phyloP scores from a whole-genome alignment of 2,888 invertebrate species.

The Drosophila ezoana region DNA sequence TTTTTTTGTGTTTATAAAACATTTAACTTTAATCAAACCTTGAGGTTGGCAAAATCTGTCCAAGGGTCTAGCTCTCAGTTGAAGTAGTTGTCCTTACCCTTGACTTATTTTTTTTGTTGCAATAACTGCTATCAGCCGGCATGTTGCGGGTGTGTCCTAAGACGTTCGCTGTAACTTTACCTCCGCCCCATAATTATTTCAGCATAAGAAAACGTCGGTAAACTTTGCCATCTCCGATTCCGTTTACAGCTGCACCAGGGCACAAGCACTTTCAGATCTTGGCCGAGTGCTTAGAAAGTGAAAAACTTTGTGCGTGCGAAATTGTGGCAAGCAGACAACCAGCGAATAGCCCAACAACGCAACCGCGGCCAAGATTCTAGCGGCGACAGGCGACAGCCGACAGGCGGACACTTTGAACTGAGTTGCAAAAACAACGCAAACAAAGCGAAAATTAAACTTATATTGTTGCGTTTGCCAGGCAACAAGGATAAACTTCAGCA shows the following conservation, averaged over 20 bases:
- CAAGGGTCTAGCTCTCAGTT: constrained; percentile 15
- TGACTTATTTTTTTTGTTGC: constrained; percentile 9
- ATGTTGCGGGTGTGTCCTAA: constrained; percentile 45
- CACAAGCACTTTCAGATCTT: constrained; percentile 27
- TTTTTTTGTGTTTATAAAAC: no score
- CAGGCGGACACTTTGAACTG: constrained; percentile 56
- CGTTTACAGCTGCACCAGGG: constrained; percentile 62
- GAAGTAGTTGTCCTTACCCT: constrained; percentile 8
- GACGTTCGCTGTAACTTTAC: constrained; percentile 12
- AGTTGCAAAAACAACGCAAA: constrained; percentile 45
- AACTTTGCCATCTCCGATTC: constrained; percentile 62
- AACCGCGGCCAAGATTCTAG: constrained; percentile 49
- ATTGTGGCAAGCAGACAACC: constrained; percentile 68
- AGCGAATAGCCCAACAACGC: constrained; percentile 50
- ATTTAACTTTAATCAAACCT: constrained; percentile 3
- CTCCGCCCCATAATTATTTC: constrained; percentile 66
- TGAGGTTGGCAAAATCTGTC: constrained; percentile 5
- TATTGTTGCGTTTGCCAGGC: constrained; percentile 69
- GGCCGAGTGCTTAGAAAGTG: constrained; percentile 58
- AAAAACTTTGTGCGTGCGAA: constrained; percentile 77
- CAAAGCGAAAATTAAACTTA: constrained; percentile 76
- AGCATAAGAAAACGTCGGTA: constrained; percentile 73
- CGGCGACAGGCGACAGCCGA: constrained; percentile 5
- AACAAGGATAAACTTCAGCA: constrained; percentile 68
- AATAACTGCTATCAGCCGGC: constrained; percentile 66